phyloP scores from a whole-genome alignment of 2,113 vertebrate genomes.

The Pygathrix nemaeus region DNA sequence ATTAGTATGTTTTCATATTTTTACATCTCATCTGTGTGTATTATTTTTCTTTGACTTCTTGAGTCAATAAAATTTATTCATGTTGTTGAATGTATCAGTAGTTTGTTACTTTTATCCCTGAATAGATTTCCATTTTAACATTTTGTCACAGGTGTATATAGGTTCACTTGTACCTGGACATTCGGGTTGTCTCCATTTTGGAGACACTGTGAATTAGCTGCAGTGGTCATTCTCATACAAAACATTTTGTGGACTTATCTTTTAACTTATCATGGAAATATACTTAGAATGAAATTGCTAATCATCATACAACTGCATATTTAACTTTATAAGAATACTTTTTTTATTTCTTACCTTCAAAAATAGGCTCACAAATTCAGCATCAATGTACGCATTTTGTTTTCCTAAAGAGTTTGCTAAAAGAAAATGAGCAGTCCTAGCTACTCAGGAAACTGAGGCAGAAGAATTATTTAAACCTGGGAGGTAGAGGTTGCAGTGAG shows the following conservation, averaged over 20 bases:
- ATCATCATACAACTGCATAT: not conserved
- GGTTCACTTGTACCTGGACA: not conserved
- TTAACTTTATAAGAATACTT: not conserved
- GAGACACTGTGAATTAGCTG: not conserved
- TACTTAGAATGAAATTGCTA: not conserved
- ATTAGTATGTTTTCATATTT: not conserved
- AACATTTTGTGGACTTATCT: not conserved
- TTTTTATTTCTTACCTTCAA: not conserved
- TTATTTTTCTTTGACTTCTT: not conserved
- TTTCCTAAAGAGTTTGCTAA: not conserved
- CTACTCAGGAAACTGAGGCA: too few species aligned
- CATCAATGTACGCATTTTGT: not conserved
- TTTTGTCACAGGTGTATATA: not conserved
- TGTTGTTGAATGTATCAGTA: not conserved
- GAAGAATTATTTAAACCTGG: too few species aligned
- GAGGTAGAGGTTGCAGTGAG: too few species aligned
- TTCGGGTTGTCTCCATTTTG: not conserved
- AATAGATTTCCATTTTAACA: not conserved
- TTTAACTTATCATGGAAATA: not conserved
- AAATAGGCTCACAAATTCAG: not conserved
- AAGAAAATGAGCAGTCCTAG: not conserved
- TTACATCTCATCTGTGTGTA: not conserved
- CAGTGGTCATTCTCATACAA: not conserved
- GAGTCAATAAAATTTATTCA: not conserved
- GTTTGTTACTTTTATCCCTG: not conserved